Evolutionary conservation across 2,888 invertebrate species (phyloP).

Genomic region (Harpagoxenus sublaevis): DNA sequence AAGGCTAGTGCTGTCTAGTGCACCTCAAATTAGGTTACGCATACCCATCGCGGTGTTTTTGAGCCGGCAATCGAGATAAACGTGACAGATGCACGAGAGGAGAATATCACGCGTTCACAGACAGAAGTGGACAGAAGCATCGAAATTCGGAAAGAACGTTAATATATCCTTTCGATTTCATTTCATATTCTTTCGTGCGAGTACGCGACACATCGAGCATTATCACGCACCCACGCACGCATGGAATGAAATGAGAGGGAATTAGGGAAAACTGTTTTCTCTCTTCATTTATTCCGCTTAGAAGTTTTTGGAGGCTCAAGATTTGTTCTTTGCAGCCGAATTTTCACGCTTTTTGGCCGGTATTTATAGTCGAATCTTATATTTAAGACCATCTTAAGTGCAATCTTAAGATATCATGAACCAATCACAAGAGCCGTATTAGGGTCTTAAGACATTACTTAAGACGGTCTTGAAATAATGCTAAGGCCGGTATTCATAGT

Average conservation of each 20-base stretch:
- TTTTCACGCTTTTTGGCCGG: no score
- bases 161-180: no score
- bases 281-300: background rate
- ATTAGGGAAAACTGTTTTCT: background rate
- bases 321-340: no score
- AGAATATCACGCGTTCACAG: background rate
- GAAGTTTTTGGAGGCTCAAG: no score
- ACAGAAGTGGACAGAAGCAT: background rate
- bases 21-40: background rate
- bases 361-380: no score
- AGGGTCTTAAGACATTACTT: no score
- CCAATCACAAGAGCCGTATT: no score
- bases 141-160: background rate
- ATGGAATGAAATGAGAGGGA: background rate
- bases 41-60: background rate
- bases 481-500: no score
- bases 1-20: no score
- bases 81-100: background rate
- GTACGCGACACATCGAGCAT: background rate
- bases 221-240: background rate
- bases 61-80: background rate
- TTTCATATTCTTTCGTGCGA: background rate
- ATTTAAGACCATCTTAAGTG: no score
- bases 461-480: no score
- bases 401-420: no score